Evolutionary conservation across 92 coral and sea anemone genomes (phyloP).

Genomic region (Metridium senile): DNA sequence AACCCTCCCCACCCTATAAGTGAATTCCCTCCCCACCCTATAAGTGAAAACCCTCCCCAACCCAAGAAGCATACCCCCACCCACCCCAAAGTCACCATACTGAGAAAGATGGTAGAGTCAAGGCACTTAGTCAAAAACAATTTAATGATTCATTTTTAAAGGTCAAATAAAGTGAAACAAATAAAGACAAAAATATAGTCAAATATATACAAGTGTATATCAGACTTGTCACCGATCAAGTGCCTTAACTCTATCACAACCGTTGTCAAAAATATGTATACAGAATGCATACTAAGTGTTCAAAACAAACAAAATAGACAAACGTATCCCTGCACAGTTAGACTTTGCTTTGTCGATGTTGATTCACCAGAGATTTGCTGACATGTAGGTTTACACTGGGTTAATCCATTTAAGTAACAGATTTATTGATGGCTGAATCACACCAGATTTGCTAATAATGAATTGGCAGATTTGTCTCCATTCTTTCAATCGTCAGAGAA

Average conservation of each 20-base stretch:
- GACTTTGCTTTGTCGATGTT: neutral
- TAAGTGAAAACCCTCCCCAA: constrained; percentile 2
- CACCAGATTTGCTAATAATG: no score
- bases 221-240: neutral
- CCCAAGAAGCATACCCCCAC: neutral
- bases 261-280: neutral
- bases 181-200: neutral
- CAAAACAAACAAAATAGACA: neutral
- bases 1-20: neutral
- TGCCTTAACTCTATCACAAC: neutral
- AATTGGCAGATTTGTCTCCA: no score
- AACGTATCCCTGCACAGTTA: neutral
- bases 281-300: neutral
- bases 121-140: neutral
- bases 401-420: no score
- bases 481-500: no score
- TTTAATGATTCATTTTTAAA: no score
- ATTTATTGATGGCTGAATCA: no score
- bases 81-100: constrained; percentile 7
- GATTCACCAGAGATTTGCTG: neutral
- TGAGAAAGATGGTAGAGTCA: constrained; percentile 7
- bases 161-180: no score
- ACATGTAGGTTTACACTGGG: neutral
- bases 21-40: neutral
- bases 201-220: neutral